Evolutionary conservation across 2,888 invertebrate species (phyloP), one percentile per base, ranked within the genome.

Genomic region (Andrena fulva): DNA sequence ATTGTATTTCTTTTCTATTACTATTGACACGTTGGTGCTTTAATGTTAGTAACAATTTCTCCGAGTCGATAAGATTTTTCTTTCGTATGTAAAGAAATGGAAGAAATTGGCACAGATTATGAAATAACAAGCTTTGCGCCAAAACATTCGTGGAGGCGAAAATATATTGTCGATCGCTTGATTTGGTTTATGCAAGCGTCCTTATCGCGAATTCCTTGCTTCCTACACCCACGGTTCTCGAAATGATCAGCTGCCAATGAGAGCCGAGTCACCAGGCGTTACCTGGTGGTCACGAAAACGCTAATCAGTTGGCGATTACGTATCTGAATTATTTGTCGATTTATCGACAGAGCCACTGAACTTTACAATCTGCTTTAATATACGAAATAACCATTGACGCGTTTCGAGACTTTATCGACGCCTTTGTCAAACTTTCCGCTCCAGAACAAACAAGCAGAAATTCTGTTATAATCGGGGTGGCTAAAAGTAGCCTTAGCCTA

Each of bases 191-290:
- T 52, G 48, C 69, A 35, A 35, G 31, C 31, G 10, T 66, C 12
- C 12, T 76, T 82, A 85, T 87, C 85, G 27, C 8, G 7, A 8
- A 33, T 33, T 54, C 27, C 29, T 67, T 52, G 27, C 74, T 79
- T 70, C 35, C 27, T 70, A 63, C 7, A 42, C 42, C 42, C 42
- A 42, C 16, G 42, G 12, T 48, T 71, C 82, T 82, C 60, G 60
- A 82, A 31, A 73, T 85, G 77, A 87, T 87, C 86, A 42, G 27
- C 24, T 20, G 20, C 7, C 67, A 63, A 76, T 80, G 80, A 24
- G 24, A 56, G 27, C 10, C 24, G 54, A 54, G 56, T 64, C 59
- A 88, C 80, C 76, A 48, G 24, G 50, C 27, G 59, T 77, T 77
- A 48, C 29, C 60, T 79, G 64, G 10, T 56, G 24, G 27, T 56